Conservation (phyloP, 2,888 invertebrate genomes). For the Caenorhabditis auriculariae region DNA sequence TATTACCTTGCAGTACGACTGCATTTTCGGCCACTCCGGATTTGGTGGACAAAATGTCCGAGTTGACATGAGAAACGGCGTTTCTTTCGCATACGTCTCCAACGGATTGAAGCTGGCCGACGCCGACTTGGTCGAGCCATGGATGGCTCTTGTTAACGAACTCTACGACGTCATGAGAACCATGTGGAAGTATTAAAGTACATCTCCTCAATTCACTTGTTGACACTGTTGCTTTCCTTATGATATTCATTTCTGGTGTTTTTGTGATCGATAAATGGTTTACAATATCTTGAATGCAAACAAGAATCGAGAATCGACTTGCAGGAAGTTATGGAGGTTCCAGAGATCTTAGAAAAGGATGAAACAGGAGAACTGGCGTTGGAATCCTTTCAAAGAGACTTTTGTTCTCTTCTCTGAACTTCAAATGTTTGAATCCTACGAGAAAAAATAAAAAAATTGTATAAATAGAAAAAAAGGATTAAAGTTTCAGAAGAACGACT, state of each 20-base stretch:
- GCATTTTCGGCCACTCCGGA: slow-evolving; percentile 52
- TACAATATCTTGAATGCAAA: too few relatives aligned
- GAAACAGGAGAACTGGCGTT: too few relatives aligned
- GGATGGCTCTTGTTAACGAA: slow-evolving; percentile 26
- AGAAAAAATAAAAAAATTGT: too few relatives aligned
- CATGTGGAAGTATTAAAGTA: too few relatives aligned
- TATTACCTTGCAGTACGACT: slow-evolving; percentile 37
- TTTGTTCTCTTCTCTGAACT: too few relatives aligned
- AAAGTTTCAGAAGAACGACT: neutral
- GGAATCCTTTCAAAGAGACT: too few relatives aligned
- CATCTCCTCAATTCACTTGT: neutral
- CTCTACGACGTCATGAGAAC: slow-evolving; percentile 13
- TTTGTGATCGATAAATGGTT: neutral
- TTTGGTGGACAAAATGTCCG: slow-evolving; percentile 51
- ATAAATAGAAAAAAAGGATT: neutral
- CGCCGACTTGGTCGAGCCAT: slow-evolving; percentile 38
- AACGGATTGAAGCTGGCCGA: slow-evolving; percentile 50
- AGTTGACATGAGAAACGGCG: slow-evolving; percentile 35
- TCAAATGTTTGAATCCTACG: too few relatives aligned
- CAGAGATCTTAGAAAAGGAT: too few relatives aligned
- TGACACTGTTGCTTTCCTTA: neutral
- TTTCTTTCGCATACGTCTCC: slow-evolving; percentile 44
- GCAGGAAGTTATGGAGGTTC: too few relatives aligned
- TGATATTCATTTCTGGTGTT: neutral
- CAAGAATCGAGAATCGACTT: too few relatives aligned